Conservation (phyloP, 2,113 vertebrate genomes). For the Coptodon bakossiorum region DNA sequence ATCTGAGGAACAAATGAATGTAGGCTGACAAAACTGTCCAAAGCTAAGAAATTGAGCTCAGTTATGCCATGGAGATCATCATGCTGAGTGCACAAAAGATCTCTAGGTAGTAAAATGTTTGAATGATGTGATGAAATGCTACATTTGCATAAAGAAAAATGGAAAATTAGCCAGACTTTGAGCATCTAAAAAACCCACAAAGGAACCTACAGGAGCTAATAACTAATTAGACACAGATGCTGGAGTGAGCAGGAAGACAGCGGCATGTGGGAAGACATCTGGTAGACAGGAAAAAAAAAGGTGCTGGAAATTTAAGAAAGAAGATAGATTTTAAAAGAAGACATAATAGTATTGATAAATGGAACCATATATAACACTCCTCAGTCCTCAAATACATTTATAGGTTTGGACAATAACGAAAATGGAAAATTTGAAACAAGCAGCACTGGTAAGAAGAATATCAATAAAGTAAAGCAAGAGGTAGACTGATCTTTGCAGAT, state of each 20-base stretch:
- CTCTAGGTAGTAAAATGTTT: neutral
- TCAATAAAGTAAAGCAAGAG: neutral
- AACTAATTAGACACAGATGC: conserved; percentile 17
- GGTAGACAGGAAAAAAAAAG: neutral
- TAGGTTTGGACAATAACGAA: neutral
- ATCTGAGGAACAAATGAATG: neutral
- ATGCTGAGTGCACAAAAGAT: neutral
- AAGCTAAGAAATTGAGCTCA: neutral
- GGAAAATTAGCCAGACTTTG: neutral
- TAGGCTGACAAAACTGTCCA: neutral
- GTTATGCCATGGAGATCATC: neutral
- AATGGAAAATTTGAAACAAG: neutral
- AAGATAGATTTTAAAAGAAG: neutral
- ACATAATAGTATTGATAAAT: neutral
- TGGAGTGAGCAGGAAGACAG: neutral
- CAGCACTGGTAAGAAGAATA: neutral
- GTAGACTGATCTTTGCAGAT: neutral
- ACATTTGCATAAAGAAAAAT: neutral
- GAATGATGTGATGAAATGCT: neutral
- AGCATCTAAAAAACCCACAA: neutral
- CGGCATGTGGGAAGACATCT: conserved; percentile 18
- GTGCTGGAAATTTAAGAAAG: neutral
- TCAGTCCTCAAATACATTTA: neutral
- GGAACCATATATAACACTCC: neutral
- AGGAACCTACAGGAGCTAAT: neutral